Conservation (phyloP, 2,113 vertebrate species). For the Podilymbus podiceps region DNA sequence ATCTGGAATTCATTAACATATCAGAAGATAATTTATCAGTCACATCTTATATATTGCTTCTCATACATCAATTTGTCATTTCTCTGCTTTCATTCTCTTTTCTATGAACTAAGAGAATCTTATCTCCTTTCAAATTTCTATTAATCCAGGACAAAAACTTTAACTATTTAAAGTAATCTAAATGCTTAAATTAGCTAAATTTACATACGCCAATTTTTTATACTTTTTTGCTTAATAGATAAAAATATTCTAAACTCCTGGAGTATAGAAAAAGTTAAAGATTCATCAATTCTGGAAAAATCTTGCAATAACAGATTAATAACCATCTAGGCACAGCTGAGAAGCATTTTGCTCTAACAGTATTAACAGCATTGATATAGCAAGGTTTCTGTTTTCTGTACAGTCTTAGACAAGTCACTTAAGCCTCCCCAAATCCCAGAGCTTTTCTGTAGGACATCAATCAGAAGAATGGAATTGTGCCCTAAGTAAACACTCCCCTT, state of each 20-base stretch:
- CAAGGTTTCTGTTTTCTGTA: neutral
- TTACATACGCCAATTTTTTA: neutral
- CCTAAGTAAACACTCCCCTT: neutral
- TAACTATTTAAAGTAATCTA: neutral
- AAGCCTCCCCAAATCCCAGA: neutral
- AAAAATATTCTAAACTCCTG: neutral
- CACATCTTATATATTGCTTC: slow-evolving; percentile 51
- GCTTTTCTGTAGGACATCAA: neutral
- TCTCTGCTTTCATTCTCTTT: slow-evolving; percentile 25
- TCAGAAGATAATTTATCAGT: slow-evolving; percentile 64
- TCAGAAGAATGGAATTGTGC: neutral
- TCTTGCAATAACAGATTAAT: neutral
- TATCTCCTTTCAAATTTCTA: slow-evolving; percentile 2
- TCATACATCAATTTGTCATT: slow-evolving; percentile 54
- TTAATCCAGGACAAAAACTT: neutral
- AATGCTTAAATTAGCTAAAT: neutral
- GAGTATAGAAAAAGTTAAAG: neutral
- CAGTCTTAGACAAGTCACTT: neutral
- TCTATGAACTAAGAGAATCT: slow-evolving; percentile 1
- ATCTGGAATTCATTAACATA: slow-evolving; percentile 60
- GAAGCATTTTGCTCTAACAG: neutral
- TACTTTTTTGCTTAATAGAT: neutral
- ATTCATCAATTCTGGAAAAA: neutral
- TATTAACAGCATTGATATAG: neutral
- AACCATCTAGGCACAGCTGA: neutral